Evolutionary conservation across 2,113 vertebrate genomes (phyloP).

Genomic region (Actenoides hombroni): DNA sequence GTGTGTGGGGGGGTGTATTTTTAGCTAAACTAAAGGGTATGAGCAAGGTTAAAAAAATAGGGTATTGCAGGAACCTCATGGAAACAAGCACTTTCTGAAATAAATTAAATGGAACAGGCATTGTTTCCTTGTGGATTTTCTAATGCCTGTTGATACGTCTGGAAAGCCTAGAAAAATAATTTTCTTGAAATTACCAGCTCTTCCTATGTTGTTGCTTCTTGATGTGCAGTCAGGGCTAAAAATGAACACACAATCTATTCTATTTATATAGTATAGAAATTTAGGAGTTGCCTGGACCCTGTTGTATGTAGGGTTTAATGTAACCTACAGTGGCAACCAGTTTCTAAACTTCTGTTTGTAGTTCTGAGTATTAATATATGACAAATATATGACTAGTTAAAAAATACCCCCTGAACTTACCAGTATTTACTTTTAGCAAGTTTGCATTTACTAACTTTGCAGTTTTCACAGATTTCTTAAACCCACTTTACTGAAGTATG

Average conservation of each 20-base stretch:
- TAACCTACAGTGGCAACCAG: background rate
- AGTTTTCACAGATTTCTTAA: slow-evolving; percentile 78
- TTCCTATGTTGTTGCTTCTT: background rate
- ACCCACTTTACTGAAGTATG: slow-evolving; percentile 73
- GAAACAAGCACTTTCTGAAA: slow-evolving; percentile 12
- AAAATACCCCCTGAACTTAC: background rate
- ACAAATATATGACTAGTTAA: background rate
- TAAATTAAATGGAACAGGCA: background rate
- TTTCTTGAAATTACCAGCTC: background rate
- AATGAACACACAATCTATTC: background rate
- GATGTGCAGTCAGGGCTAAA: background rate
- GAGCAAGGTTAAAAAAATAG: slow-evolving; percentile 60
- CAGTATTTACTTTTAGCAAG: slow-evolving; percentile 73
- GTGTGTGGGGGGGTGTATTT: slow-evolving; percentile 71
- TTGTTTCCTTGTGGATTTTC: background rate
- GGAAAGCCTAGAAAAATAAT: background rate
- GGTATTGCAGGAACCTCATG: slow-evolving; percentile 26
- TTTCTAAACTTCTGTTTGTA: background rate
- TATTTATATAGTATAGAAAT: background rate
- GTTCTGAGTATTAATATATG: background rate
- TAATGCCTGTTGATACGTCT: background rate
- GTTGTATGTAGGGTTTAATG: background rate
- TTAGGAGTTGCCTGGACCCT: background rate
- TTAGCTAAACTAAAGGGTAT: slow-evolving; percentile 75
- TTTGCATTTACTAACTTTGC: slow-evolving; percentile 75